Evolutionary conservation across 1,140 invertebrate species (phyloP).

Genomic region (Cryptotermes secundus): DNA sequence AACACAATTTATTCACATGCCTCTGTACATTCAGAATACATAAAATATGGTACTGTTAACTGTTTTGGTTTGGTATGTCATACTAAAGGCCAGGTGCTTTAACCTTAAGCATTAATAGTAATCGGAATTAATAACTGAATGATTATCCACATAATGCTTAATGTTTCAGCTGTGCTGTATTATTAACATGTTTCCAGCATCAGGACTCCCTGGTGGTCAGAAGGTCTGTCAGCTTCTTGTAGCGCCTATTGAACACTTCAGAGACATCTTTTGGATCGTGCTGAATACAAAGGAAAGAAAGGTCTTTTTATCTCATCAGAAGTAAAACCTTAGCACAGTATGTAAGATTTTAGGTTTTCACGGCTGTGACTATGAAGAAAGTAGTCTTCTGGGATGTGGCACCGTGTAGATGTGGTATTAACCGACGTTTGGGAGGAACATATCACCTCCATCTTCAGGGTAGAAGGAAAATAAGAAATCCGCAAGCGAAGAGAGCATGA

Average conservation of each 20-base stretch:
- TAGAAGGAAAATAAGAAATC: no score
- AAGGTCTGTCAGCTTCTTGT: slow-evolving; percentile 18
- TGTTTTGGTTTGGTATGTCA: background rate
- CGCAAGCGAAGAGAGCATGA: no score
- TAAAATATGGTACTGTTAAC: background rate
- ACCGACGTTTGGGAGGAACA: no score
- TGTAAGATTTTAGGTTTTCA: no score
- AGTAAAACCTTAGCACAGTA: no score
- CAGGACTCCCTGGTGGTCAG: background rate
- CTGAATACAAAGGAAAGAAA: background rate
- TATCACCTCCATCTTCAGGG: no score
- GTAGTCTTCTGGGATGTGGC: no score
- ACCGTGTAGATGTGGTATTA: no score
- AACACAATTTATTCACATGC: no score
- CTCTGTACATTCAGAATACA: background rate
- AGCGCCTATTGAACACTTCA: slow-evolving; percentile 6
- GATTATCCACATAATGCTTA: background rate
- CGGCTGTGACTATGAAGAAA: no score
- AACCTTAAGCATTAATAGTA: background rate
- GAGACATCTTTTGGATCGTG: slow-evolving; percentile 24
- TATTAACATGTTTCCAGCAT: background rate
- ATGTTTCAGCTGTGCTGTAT: background rate
- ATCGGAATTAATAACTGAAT: background rate
- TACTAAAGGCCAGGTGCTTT: background rate
- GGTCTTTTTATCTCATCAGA: no score